Base-by-base conservation (phyloP, 2,113 vertebrate genomes). In the Aegithalos caudatus region DNA sequence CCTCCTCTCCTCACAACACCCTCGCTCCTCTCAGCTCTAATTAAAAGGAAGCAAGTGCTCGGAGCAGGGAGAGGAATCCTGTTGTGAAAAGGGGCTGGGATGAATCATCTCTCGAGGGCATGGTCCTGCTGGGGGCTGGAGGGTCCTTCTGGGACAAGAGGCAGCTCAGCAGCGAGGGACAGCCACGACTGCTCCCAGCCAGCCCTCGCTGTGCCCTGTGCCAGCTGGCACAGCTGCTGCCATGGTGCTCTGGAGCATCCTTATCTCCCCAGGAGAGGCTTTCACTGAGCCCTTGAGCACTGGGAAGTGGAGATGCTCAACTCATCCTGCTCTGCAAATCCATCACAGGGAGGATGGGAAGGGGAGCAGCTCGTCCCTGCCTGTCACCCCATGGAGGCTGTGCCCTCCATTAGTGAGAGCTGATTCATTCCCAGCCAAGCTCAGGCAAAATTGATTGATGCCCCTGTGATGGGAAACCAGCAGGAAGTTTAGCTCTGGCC, bases 161-260 rank as follows among this genome's bases (percentile, higher is more conserved):
- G 27, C 84, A 33, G 33, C 70, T 50, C 1, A 0, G 44, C 40
- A 78, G 38, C 0, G 1, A 35, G 20, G 45, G 1, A 3, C 20
- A 77, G 72, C 40, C 42, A 1, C 6, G 9, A 5, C 29, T 67
- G 78, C 40, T 62, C 29, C 29, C 54, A 28, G 54, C 9, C 86
- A 92, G 60, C 76, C 76, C 67, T 70, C 38, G 2, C 42, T 20
- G 4, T 19, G 79, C 18, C 33, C 10, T 27, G 69, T 1, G 29
- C 88, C 90, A 58, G 67, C 47, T 93, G 95, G 86, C 83, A 51
- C 7, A 0, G 4, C 65, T 40, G 60, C 23, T 20, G 73, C 69
- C 19, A 8, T 47, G 76, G 31, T 48, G 81, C 88, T 92, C 64
- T 94, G 88, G 86, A 97, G 91, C 72, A 85, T 40, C 91, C 92